phyloP scores from a whole-genome alignment of 2,797 vertebrate species.

The Heterohyrax brucei region DNA sequence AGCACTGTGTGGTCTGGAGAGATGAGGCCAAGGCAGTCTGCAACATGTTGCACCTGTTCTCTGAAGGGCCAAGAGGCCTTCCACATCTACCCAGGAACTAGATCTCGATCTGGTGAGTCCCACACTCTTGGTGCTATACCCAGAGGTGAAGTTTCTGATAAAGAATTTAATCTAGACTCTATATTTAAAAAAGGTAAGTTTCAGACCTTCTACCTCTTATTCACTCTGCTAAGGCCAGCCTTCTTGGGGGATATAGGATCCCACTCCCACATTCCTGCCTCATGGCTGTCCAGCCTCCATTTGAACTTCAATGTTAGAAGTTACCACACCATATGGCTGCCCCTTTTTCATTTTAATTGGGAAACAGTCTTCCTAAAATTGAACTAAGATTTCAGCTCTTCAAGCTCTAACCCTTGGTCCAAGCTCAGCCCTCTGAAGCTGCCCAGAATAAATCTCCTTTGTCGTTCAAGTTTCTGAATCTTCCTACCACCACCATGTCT shows the following conservation, averaged over 20 bases:
- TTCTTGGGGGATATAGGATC: not conserved
- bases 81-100: not conserved
- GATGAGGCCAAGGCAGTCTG: not conserved
- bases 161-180: not conserved
- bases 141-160: not conserved
- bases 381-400: slow-evolving; percentile 13
- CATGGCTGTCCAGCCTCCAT: not conserved
- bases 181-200: not conserved
- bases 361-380: not conserved
- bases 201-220: not conserved
- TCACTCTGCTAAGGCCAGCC: not conserved
- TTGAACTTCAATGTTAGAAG: not conserved
- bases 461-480: slow-evolving; percentile 3
- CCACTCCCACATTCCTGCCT: not conserved
- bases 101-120: not conserved
- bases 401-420: not conserved
- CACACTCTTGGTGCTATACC: not conserved
- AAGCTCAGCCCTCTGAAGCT: slow-evolving; percentile 2
- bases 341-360: not conserved
- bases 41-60: no score
- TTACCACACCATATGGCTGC: not conserved
- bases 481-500: not conserved
- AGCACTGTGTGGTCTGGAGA: not conserved
- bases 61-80: not conserved
- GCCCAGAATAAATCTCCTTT: slow-evolving; percentile 22